These are phyloP conservation scores for Caranx melampygus DNA, from an alignment of 2,113 vertebrate genomes.

Conservation along the genomic window DNA sequence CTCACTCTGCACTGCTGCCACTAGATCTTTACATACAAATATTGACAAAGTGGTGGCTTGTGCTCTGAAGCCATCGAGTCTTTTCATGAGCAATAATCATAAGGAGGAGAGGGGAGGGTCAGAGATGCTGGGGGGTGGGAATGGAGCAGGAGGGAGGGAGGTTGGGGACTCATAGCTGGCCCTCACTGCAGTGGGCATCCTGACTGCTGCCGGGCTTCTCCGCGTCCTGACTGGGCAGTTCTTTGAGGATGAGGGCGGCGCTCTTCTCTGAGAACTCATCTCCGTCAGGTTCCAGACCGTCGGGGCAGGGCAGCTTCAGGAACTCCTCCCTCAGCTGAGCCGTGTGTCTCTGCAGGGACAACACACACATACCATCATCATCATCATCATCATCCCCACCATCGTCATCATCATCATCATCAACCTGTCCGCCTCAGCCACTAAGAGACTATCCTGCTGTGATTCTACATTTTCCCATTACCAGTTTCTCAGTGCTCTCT, in stretches of 20 bases:
- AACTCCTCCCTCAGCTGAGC: constrained; percentile 97
- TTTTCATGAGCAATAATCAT: constrained; percentile 68
- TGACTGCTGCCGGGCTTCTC: constrained; percentile 93
- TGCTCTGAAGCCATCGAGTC: constrained; percentile 92
- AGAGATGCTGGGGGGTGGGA: constrained; percentile 70
- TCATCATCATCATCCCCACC: too few species aligned
- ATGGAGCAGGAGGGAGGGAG: constrained; percentile 52
- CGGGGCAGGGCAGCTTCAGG: constrained; percentile 95
- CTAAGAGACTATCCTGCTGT: too few species aligned
- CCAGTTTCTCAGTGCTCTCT: too few species aligned
- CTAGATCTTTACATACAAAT: constrained; percentile 99
- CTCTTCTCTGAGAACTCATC: constrained; percentile 89
- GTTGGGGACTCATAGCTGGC: constrained; percentile 90
- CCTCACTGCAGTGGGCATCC: constrained; percentile 89
- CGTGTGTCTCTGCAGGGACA: constrained; percentile 89
- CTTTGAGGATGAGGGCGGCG: constrained; percentile 86
- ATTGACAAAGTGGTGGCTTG: constrained; percentile 98
- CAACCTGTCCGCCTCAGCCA: too few species aligned
- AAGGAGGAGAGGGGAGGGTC: constrained; percentile 61
- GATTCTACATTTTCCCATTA: too few species aligned
- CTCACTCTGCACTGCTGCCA: constrained; percentile 90
- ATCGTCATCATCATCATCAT: too few species aligned
- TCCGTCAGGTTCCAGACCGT: constrained; percentile 91
- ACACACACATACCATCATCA: background rate
- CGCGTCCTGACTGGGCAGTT: constrained; percentile 86